phyloP scores from a whole-genome alignment of 2,888 invertebrate species.

The Drosophila flavopinicola region DNA sequence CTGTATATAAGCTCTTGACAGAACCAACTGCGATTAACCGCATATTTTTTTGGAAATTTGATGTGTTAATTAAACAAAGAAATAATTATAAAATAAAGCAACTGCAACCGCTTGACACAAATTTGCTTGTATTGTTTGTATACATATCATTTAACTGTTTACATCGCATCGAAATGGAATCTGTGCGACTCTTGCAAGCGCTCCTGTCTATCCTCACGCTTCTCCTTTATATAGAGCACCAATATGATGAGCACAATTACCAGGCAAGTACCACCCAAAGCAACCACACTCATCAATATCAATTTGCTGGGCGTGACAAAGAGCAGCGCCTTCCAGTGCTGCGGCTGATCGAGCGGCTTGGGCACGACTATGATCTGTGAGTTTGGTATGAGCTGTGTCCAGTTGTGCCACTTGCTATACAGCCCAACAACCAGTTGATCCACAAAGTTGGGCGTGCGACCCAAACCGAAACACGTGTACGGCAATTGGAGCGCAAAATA shows the following conservation, averaged over 20 bases:
- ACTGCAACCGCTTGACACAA: conserved; percentile 28
- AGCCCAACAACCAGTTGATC: conserved; percentile 93
- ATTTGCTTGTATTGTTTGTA: conserved; percentile 16
- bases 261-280: conserved; percentile 93
- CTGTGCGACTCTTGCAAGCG: conserved; percentile 91
- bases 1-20: conserved; percentile 4
- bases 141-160: conserved; percentile 56
- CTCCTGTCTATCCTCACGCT: conserved; percentile 91
- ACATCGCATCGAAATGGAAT: conserved; percentile 95
- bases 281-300: conserved; percentile 95
- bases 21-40: conserved; percentile 14
- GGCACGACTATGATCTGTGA: conserved; percentile 99
- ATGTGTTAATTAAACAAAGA: conserved; percentile 27
- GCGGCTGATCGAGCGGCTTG: conserved; percentile 90
- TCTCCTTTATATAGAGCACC: conserved; percentile 95
- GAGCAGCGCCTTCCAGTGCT: conserved; percentile 94
- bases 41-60: conserved; percentile 11
- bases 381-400: conserved; percentile 98
- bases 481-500: conserved; percentile 97
- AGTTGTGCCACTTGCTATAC: conserved; percentile 89
- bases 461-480: conserved; percentile 98
- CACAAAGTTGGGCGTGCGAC: conserved; percentile 98
- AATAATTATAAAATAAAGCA: conserved; percentile 39
- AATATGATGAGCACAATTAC: conserved; percentile 93
- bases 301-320: conserved; percentile 98